These are phyloP conservation scores for Drosophila nr. perissopoda DNA, from an alignment of 2,888 invertebrate species.

Conservation along the genomic window DNA sequence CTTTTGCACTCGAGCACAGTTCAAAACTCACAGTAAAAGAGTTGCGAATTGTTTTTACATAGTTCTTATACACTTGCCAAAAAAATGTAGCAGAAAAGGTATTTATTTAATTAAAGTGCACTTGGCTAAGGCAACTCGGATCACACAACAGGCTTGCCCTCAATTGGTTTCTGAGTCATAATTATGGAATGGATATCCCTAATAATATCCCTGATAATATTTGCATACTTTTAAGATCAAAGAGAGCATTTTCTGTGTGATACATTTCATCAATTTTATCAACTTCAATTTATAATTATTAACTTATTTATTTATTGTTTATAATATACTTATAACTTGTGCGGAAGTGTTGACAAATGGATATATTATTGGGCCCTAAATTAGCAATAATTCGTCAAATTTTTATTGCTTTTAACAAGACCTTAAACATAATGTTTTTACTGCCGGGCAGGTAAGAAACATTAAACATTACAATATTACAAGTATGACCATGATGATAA, in stretches of 20 bases:
- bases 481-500: conserved; percentile 1
- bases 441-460: background rate
- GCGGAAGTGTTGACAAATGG: conserved; percentile 29
- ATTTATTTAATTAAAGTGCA: background rate
- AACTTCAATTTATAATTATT: background rate
- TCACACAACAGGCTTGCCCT: background rate
- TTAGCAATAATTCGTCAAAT: conserved; percentile 10
- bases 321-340: background rate
- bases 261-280: background rate
- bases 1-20: conserved; percentile 22
- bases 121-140: background rate
- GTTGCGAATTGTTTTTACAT: background rate
- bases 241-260: background rate
- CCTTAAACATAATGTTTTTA: background rate
- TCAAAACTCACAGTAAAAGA: conserved; percentile 2
- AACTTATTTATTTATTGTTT: background rate
- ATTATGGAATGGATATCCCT: background rate
- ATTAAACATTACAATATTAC: background rate
- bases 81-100: background rate
- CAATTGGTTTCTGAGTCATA: too few species aligned
- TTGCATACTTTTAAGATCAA: background rate
- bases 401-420: conserved; percentile 10
- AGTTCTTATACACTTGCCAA: background rate
- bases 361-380: conserved; percentile 17
- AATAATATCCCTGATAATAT: too few species aligned